Conservation (phyloP, 2,888 invertebrate species). For the Drosophila quinaria region DNA sequence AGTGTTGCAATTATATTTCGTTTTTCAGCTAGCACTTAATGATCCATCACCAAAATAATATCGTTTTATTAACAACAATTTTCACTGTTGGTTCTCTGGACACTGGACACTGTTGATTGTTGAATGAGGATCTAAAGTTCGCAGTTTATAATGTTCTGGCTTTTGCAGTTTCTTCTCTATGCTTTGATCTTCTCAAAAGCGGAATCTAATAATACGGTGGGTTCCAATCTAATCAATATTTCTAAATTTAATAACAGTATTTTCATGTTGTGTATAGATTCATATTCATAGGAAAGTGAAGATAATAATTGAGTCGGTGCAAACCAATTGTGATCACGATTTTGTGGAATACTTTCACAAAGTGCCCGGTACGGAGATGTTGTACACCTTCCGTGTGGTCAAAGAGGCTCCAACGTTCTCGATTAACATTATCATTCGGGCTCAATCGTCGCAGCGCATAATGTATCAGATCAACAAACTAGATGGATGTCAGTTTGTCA, state of each 20-base stretch:
- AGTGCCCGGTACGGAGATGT: not conserved
- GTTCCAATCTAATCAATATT: not conserved
- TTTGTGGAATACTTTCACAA: slow-evolving; percentile 34
- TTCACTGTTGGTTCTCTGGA: not conserved
- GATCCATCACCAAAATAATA: not conserved
- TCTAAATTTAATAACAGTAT: not conserved
- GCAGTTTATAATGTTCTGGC: not conserved
- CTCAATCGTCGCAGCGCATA: slow-evolving; percentile 6
- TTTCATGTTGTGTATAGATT: not conserved
- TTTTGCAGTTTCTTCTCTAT: not conserved
- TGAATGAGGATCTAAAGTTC: not conserved
- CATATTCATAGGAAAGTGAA: slow-evolving; percentile 8
- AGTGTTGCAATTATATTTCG: not conserved
- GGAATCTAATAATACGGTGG: slow-evolving; percentile 3
- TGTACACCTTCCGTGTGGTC: slow-evolving; percentile 32
- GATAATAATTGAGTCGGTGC: slow-evolving; percentile 1
- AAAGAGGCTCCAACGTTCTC: slow-evolving; percentile 15
- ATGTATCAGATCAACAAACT: slow-evolving; percentile 29
- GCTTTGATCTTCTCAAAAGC: not conserved
- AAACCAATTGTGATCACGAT: slow-evolving; percentile 39
- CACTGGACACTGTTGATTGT: not conserved
- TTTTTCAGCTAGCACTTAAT: not conserved
- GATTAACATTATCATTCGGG: slow-evolving; percentile 17
- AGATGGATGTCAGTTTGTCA: slow-evolving; percentile 47
- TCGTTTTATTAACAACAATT: not conserved